Evolutionary conservation across 2,797 vertebrate genomes (phyloP).

Genomic region (Alectoris magna): DNA sequence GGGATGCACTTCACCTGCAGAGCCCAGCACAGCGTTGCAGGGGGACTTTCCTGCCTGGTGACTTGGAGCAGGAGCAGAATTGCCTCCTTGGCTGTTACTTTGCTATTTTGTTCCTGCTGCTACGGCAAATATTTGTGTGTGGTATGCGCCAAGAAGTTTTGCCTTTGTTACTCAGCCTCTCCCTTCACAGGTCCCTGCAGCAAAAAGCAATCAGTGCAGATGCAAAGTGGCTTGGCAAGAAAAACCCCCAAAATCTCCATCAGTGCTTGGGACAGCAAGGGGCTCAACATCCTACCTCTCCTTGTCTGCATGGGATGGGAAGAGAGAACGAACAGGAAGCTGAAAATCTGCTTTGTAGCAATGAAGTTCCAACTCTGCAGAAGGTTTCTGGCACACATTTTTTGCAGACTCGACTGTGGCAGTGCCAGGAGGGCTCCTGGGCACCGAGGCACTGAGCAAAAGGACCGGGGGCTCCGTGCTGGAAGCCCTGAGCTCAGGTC

Average conservation of each 20-base stretch:
- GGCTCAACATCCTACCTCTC: slow-evolving; percentile 2
- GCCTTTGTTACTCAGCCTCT: slow-evolving; percentile 57
- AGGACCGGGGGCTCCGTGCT: background rate
- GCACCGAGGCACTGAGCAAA: background rate
- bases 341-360: background rate
- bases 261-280: background rate
- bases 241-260: slow-evolving; percentile 18
- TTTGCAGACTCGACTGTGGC: background rate
- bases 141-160: slow-evolving; percentile 56
- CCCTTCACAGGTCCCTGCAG: slow-evolving; percentile 63
- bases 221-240: slow-evolving; percentile 57
- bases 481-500: background rate
- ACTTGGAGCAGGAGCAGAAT: background rate
- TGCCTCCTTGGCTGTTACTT: slow-evolving; percentile 59
- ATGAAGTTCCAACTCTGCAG: background rate
- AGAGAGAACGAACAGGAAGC: background rate
- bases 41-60: slow-evolving; percentile 53
- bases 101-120: slow-evolving; percentile 60
- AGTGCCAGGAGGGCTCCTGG: slow-evolving; percentile 17
- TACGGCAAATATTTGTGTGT: slow-evolving; percentile 64
- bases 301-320: fast-evolving
- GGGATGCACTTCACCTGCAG: slow-evolving; percentile 32
- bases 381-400: background rate
- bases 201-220: slow-evolving; percentile 37
- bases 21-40: background rate